Evolutionary conservation across 2,797 vertebrate species (phyloP).

Genomic region (Gymnodraco acuticeps): DNA sequence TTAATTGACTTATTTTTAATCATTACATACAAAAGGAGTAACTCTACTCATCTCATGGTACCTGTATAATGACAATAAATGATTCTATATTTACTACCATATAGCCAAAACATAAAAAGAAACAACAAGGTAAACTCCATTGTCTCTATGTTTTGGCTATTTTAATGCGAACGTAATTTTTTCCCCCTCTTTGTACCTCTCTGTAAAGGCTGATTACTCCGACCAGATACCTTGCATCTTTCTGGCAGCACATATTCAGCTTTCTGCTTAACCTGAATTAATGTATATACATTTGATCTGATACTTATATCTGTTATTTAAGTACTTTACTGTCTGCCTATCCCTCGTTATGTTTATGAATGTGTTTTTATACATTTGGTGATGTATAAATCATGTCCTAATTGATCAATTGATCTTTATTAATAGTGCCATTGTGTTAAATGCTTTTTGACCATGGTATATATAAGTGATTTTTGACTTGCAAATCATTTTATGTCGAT

Average conservation of each 20-base stretch:
- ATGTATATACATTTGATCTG: conserved; percentile 64
- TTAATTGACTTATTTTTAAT: background rate
- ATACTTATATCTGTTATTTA: conserved; percentile 67
- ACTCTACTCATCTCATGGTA: too few relatives aligned
- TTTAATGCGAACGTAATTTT: background rate
- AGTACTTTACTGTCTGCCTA: conserved; percentile 40
- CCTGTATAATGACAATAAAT: too few relatives aligned
- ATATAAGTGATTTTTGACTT: conserved; percentile 44
- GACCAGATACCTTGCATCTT: conserved; percentile 37
- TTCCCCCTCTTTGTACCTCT: background rate
- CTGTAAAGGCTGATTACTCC: conserved; percentile 27
- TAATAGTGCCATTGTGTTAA: conserved; percentile 72
- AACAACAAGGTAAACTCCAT: background rate
- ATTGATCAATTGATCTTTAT: conserved; percentile 44
- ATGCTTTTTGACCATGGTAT: conserved; percentile 31
- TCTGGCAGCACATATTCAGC: conserved; percentile 44
- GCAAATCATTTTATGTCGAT: conserved; percentile 24
- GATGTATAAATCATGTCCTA: conserved; percentile 42
- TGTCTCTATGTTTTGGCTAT: background rate
- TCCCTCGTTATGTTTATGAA: conserved; percentile 43
- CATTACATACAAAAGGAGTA: background rate
- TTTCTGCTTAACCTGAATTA: conserved; percentile 36
- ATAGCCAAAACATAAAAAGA: background rate
- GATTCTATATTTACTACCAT: background rate
- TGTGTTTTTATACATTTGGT: conserved; percentile 55